These are phyloP conservation scores for Nerophis ophidion DNA, from an alignment of 2,113 vertebrate genomes.

Conservation along the genomic window DNA sequence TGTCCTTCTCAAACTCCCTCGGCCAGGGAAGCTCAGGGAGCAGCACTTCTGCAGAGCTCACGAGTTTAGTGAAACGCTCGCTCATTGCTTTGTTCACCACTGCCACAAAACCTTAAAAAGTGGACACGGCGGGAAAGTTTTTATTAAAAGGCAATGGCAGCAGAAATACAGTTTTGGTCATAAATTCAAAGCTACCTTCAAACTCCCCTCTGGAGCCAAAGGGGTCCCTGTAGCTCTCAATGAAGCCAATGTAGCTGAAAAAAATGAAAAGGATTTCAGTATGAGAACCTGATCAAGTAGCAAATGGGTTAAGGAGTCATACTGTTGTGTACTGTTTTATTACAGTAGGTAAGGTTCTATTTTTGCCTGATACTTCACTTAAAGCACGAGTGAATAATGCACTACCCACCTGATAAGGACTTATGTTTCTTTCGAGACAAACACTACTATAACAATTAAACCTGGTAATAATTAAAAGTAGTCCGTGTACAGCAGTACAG, in stretches of 20 bases:
- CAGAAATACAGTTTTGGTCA: not conserved
- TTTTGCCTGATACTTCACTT: no score
- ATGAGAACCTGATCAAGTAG: not conserved
- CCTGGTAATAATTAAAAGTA: no score
- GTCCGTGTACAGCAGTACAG: no score
- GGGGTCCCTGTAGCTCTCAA: constrained; percentile 91
- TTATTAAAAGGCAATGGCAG: not conserved
- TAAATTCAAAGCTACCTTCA: constrained; percentile 73
- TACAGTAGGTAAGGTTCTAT: no score
- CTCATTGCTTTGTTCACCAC: constrained; percentile 92
- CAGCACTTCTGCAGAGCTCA: constrained; percentile 78
- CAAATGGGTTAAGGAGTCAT: no score
- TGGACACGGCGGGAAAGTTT: not conserved
- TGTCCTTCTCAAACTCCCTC: constrained; percentile 82
- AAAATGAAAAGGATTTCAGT: not conserved
- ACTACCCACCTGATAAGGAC: no score
- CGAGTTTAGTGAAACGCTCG: constrained; percentile 80
- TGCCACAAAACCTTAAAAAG: constrained; percentile 79
- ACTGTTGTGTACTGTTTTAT: no score
- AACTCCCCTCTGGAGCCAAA: constrained; percentile 91
- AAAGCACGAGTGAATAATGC: no score
- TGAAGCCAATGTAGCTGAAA: constrained; percentile 87
- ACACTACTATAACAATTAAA: no score
- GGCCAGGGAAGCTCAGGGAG: constrained; percentile 87
- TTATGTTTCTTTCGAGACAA: no score